Percentiles rank a stretch among this genome's conserved stretches.
Evolutionary conservation across 2,113 vertebrate species (phyloP).

Genomic region (Elanoides forficatus): DNA sequence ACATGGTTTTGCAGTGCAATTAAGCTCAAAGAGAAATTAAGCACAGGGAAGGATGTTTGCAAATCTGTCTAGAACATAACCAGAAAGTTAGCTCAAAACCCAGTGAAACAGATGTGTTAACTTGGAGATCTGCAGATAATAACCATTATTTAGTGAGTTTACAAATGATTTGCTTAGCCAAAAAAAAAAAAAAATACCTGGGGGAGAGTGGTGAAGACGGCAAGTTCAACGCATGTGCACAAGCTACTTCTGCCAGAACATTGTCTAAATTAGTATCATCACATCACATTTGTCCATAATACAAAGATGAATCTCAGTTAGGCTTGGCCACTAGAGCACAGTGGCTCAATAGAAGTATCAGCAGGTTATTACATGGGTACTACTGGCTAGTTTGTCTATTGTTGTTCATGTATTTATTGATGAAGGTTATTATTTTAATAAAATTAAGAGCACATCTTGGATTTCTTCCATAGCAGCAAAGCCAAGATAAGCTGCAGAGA

Average conservation of each 20-base stretch:
- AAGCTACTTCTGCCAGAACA: background rate
- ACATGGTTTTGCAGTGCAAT: background rate
- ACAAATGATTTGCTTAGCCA: background rate
- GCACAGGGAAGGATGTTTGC: background rate
- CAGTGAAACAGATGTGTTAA: background rate
- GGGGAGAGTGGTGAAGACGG: background rate
- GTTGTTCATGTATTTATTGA: background rate
- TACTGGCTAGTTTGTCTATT: background rate
- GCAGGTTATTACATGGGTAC: background rate
- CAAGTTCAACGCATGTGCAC: background rate
- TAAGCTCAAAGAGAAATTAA: background rate
- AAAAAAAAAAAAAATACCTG: background rate
- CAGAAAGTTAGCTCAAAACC: background rate
- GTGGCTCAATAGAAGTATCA: background rate
- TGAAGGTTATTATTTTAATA: constrained; percentile 19
- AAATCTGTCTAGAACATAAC: background rate
- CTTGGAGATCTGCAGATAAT: background rate
- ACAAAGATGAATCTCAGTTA: background rate
- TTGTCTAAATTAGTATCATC: background rate
- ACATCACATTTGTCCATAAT: background rate
- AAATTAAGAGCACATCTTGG: background rate
- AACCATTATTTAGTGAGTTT: background rate
- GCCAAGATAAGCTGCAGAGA: background rate
- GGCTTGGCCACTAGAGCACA: background rate
- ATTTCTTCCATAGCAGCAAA: background rate